Conservation (phyloP, 2,113 vertebrate genomes). For the Psilopsiagon aurifrons region DNA sequence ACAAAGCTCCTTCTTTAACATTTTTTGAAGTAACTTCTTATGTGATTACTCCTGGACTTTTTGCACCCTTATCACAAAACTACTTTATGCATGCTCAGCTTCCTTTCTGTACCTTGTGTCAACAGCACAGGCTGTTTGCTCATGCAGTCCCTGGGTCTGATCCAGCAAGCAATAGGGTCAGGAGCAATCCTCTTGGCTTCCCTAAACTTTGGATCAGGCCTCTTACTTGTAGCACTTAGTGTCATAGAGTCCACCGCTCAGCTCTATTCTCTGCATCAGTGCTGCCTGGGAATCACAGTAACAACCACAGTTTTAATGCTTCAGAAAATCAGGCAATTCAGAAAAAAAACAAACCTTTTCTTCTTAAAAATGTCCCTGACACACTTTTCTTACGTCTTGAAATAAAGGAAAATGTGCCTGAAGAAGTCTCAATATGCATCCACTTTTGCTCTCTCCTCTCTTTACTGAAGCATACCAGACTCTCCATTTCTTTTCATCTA, state of each 20-base stretch:
- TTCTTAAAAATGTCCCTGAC: neutral
- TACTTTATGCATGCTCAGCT: neutral
- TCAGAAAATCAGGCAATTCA: neutral
- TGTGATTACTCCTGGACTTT: neutral
- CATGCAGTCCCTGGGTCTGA: neutral
- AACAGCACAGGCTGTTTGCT: neutral
- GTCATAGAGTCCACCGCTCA: accelerated
- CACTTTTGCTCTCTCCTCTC: neutral
- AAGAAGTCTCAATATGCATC: neutral
- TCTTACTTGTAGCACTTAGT: neutral
- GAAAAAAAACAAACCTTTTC: neutral
- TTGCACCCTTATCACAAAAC: neutral
- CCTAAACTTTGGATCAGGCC: neutral
- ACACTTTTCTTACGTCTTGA: neutral
- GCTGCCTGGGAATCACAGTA: neutral
- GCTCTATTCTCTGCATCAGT: neutral
- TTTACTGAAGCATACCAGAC: neutral
- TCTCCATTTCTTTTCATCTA: neutral
- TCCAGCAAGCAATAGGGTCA: neutral
- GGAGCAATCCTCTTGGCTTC: neutral
- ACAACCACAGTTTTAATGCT: neutral
- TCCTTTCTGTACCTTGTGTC: neutral
- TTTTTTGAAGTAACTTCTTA: neutral
- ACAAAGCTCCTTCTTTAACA: neutral
- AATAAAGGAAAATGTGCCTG: neutral